Base-by-base conservation (phyloP, 2,797 vertebrate genomes). In the Melanotaenia boesemani region DNA sequence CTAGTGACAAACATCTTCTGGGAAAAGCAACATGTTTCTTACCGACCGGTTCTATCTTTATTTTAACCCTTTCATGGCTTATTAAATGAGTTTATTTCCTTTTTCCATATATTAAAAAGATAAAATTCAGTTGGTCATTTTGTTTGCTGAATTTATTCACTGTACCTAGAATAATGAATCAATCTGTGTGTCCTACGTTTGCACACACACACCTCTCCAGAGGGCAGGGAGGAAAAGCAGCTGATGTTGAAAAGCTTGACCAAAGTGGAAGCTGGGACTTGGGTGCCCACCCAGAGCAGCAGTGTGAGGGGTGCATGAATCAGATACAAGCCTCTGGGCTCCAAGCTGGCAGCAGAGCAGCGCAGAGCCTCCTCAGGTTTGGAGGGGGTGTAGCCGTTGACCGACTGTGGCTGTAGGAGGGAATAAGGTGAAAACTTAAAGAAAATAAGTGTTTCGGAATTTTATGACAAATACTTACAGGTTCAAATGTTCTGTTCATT, bases 251-350 rank as follows among this genome's bases (percentile, higher is more conserved):
- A 95, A 77, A 95, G 92, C 62, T 93, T 87, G 0, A 80, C 81
- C 74, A 95, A 83, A 16, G 87, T 74, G 67, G 83, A 72, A 12
- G 81, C 66, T 15, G 93, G 87, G 71, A 91, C 90, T 18, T 76
- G 70, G 39, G 67, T 77, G 44, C 95, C 95, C 79, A 95, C 93
- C 94, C 95, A 96, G 26, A 95, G 91, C 59, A 96, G 87, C 82
- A 95, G 86, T 2, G 84, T 85, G 71, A 93, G 89, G n/a, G 94
- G 93, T 0, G 91, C 80, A 1, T 89, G 90, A n/a, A 94, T 56
- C 86, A 96, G 67, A 75, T 94, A 95, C 18, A 95, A 82, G 26
- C 84, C 78, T 1, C 74, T 68, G 11, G 88, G 84, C 70, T 92
- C 87, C 79, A 96, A 89, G 78, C 88, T 93, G 76, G 83, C 74